Base-by-base conservation (phyloP, 2,797 vertebrate species). In the Cuniculus paca region DNA sequence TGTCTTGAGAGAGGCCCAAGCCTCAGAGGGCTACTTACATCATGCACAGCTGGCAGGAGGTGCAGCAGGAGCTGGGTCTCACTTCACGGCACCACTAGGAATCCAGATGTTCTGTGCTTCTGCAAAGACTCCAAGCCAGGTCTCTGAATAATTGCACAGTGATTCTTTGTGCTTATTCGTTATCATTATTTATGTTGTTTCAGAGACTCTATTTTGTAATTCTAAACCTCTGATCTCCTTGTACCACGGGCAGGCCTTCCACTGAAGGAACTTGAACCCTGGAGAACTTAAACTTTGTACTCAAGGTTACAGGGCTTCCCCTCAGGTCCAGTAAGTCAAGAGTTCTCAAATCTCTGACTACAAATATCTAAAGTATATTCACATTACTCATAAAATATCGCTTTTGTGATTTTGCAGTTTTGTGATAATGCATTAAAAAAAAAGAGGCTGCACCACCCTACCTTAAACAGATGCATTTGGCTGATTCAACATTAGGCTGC, bases 261-360 rank as follows among this genome's bases (percentile, higher is more conserved):
- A 1, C 52, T 1, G 0, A 31, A 14, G 88, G 82, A 70, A 95
- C 2, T 4, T 8, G 22, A 88, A 31, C 52, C 34, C 1, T 0
- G 10, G 24, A 81, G 61, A 22, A 5, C 0, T 2, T 0, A 0
- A 45, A 87, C 28, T 45, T 0, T 1, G 2, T 0, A 2, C 86
- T 81, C 4, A 63, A 6, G 48, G 81, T 70, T 77, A 31, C 10
- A 68, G 4, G 28, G 54, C 10, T 19, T 5, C 5, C 19, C 5
- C 26, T 26, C 13, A 5, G 4, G 31, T 0, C 48, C 11, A 36
- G 28, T 1, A 0, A 2, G 11, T 3, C 26, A 39, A 34, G 45
- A 14, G 6, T 45, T n/a, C n/a, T 48, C 31, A 8, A 5, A 16
- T 1, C 61, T 17, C 10, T 1, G 36, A 22, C 42, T 28, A 6